Conservation (phyloP, 2,888 invertebrate species). For the Leucozona laternaria region DNA sequence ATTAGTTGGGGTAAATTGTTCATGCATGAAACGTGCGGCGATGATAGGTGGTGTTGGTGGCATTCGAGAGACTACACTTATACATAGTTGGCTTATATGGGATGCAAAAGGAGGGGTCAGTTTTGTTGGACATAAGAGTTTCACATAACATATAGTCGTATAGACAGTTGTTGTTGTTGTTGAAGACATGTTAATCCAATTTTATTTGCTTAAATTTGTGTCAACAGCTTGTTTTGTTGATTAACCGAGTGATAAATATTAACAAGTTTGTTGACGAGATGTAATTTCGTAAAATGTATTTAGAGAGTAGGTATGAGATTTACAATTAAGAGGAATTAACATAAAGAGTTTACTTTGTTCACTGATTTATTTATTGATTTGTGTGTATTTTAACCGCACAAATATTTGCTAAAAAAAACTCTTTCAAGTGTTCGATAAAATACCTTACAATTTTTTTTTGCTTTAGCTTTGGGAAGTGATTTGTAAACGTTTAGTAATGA, state of each 20-base stretch:
- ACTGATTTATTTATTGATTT: slow-evolving; percentile 29
- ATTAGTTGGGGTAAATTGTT: slow-evolving; percentile 64
- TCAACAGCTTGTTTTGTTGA: slow-evolving; percentile 50
- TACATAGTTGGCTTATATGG: not conserved
- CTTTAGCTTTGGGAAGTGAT: not conserved
- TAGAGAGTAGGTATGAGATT: not conserved
- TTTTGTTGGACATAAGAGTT: slow-evolving; percentile 5
- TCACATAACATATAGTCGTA: not conserved
- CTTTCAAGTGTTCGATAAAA: not conserved
- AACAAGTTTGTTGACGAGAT: slow-evolving; percentile 52
- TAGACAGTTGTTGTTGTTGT: slow-evolving; percentile 31
- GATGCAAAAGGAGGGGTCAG: slow-evolving; percentile 10
- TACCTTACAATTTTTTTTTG: not conserved
- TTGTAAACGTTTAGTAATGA: not conserved
- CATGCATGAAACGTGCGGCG: slow-evolving; percentile 31
- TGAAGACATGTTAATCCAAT: slow-evolving; percentile 70
- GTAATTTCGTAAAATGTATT: slow-evolving; percentile 32
- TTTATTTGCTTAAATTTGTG: slow-evolving; percentile 60
- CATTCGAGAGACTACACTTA: not conserved
- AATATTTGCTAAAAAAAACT: not conserved
- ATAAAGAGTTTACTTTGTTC: slow-evolving; percentile 7
- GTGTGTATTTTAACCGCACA: not conserved
- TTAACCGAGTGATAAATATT: slow-evolving; percentile 52
- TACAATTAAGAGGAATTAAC: slow-evolving; percentile 18
- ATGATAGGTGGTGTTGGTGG: slow-evolving; percentile 21